Evolutionary conservation across 2,113 vertebrate genomes (phyloP).

Genomic region (Toxotes jaculatrix): DNA sequence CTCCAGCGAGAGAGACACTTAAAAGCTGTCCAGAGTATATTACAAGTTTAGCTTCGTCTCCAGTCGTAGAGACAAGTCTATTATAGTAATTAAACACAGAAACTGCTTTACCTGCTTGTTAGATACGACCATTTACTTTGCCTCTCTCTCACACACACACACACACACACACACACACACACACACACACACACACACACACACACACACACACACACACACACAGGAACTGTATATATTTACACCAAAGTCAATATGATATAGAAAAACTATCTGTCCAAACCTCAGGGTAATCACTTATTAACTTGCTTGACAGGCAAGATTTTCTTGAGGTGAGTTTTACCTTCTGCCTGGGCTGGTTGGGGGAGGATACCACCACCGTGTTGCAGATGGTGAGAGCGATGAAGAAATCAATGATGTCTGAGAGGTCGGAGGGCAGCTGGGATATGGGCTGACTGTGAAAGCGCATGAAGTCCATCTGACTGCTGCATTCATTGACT

Average conservation of each 20-base stretch:
- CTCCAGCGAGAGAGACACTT: background rate
- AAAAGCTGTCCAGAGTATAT: constrained; percentile 8
- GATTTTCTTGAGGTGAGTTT: background rate
- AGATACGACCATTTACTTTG: background rate
- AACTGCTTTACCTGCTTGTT: constrained; percentile 1
- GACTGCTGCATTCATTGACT: constrained; percentile 91
- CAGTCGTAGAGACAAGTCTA: background rate
- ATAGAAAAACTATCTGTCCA: background rate
- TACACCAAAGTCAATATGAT: background rate
- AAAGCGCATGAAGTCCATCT: constrained; percentile 87
- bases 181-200: background rate
- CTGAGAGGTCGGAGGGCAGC: constrained; percentile 90
- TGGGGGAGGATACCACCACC: constrained; percentile 94
- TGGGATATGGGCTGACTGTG: constrained; percentile 86
- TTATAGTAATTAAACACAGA: constrained; percentile 22
- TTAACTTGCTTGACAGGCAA: background rate
- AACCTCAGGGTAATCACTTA: background rate
- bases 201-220: too few species aligned
- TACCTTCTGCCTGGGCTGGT: constrained; percentile 96
- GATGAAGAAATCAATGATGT: constrained; percentile 95
- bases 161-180: background rate
- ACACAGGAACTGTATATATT: background rate
- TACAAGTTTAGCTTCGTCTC: constrained; percentile 7
- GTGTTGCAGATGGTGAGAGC: constrained; percentile 98
- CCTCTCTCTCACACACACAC: background rate